Conservation (phyloP, 1,140 invertebrate species). For the Neotoxoptera formosana region DNA sequence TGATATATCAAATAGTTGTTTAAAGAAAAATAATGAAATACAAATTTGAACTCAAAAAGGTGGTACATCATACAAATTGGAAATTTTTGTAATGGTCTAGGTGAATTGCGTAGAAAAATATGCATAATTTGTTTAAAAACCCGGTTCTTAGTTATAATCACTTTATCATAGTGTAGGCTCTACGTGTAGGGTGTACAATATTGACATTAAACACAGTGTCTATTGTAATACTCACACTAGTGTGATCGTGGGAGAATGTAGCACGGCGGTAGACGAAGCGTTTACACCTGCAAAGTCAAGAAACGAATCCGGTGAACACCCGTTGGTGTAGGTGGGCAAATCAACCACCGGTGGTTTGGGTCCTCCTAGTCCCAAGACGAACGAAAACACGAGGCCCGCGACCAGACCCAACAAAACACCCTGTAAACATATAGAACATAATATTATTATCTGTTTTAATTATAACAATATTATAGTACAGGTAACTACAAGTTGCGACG, state of each 20-base stretch:
- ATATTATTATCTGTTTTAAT: background rate
- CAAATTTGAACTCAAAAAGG: too few relatives aligned
- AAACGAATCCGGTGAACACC: background rate
- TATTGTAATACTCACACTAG: background rate
- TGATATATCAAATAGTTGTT: too few relatives aligned
- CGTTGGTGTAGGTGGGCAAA: constrained; percentile 57
- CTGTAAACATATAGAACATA: constrained; percentile 61
- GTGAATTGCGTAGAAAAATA: too few relatives aligned
- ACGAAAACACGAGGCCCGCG: constrained; percentile 72
- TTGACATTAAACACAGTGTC: too few relatives aligned
- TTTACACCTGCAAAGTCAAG: background rate
- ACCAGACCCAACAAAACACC: constrained; percentile 75
- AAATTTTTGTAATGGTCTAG: too few relatives aligned
- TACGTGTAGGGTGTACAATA: too few relatives aligned
- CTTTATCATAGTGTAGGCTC: too few relatives aligned
- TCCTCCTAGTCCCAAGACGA: constrained; percentile 88
- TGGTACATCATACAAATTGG: too few relatives aligned
- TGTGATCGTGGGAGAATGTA: background rate
- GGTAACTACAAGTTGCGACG: background rate
- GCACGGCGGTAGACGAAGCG: background rate
- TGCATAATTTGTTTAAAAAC: background rate
- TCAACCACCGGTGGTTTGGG: constrained; percentile 70
- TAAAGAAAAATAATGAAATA: too few relatives aligned
- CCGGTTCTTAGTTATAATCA: background rate
- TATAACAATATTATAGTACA: background rate